These are phyloP conservation scores for Heterochromis multidens DNA, from an alignment of 2,113 vertebrate species.

Conservation along the genomic window DNA sequence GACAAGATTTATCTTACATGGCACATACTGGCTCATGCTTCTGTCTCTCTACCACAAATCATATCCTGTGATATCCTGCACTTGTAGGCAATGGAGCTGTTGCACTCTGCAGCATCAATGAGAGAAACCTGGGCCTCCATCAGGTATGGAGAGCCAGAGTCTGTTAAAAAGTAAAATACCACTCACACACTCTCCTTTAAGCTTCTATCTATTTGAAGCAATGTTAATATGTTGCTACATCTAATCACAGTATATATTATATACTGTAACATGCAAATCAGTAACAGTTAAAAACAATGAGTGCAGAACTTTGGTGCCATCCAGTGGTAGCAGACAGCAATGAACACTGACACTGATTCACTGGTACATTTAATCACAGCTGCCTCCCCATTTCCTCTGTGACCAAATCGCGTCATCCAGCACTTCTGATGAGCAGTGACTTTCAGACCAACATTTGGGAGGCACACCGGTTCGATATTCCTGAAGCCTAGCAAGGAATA, in stretches of 20 bases:
- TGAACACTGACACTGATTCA: neutral
- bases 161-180: neutral
- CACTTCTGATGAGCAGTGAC: neutral
- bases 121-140: slow-evolving; percentile 44
- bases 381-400: slow-evolving; percentile 2
- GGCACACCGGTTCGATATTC: slow-evolving; percentile 47
- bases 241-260: neutral
- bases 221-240: neutral
- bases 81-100: neutral
- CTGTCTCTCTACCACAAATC: slow-evolving; percentile 36
- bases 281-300: neutral
- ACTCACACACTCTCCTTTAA: neutral
- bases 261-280: no score
- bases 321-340: neutral
- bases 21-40: neutral
- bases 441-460: slow-evolving; percentile 53
- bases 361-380: neutral
- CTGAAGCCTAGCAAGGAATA: neutral
- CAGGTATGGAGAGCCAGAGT: slow-evolving; percentile 7
- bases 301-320: neutral
- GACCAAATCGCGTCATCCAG: slow-evolving; percentile 47
- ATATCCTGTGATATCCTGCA: slow-evolving; percentile 52
- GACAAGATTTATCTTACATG: slow-evolving; percentile 19
- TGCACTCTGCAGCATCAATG: slow-evolving; percentile 31
- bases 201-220: no score